Conservation (phyloP, 2,113 vertebrate species). For the Leucoraja erinaceus region DNA sequence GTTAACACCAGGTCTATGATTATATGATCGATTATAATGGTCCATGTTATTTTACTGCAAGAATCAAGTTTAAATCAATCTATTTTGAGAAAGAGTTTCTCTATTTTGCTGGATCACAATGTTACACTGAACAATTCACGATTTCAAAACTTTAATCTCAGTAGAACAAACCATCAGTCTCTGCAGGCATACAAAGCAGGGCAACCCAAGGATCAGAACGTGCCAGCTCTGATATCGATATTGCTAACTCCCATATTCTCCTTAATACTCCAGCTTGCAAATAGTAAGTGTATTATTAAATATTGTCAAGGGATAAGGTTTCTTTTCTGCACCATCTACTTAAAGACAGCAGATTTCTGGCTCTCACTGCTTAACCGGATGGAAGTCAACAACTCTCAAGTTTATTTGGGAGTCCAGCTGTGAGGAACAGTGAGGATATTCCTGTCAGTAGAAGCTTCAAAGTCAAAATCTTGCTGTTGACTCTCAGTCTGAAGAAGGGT, state of each 20-base stretch:
- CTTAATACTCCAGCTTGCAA: constrained; percentile 7
- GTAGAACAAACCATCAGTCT: background rate
- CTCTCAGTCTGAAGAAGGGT: background rate
- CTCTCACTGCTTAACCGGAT: too few species aligned
- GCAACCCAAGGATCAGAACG: background rate
- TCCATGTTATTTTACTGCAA: too few species aligned
- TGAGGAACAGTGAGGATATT: background rate
- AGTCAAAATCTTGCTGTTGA: background rate
- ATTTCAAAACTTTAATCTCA: constrained; percentile 13
- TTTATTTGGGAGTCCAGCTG: background rate
- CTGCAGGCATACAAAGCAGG: background rate
- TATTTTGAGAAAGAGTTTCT: background rate
- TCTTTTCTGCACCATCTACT: too few species aligned
- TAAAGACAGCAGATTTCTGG: too few species aligned
- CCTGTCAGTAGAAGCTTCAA: background rate
- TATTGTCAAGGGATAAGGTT: background rate
- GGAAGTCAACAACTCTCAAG: too few species aligned
- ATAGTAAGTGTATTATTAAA: background rate
- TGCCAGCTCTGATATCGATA: background rate
- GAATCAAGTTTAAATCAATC: background rate
- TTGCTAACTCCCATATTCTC: background rate
- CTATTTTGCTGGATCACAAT: background rate
- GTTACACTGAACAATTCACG: background rate
- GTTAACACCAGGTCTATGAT: background rate
- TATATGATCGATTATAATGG: too few species aligned